These are phyloP conservation scores for Elaeidobius kamerunicus DNA, from an alignment of 2,888 invertebrate species.

Conservation along the genomic window DNA sequence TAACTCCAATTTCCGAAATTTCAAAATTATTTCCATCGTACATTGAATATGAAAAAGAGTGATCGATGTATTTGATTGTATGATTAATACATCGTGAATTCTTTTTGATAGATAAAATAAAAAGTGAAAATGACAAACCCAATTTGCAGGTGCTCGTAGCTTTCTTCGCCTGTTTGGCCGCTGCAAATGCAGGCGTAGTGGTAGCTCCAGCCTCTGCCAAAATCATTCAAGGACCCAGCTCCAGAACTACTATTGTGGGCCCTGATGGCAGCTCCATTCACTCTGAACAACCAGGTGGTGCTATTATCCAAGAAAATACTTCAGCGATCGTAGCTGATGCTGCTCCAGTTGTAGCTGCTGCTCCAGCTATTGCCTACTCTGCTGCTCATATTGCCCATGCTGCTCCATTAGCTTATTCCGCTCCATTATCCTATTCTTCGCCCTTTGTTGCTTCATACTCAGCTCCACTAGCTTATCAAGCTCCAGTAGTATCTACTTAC, in stretches of 20 bases:
- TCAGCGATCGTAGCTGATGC: slow-evolving; percentile 33
- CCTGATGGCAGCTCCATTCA: slow-evolving; percentile 38
- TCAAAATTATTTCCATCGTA: too few species aligned
- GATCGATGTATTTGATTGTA: too few species aligned
- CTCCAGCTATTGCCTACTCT: slow-evolving; percentile 30
- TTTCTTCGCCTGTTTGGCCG: slow-evolving; percentile 38
- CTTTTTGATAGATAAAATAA: too few species aligned
- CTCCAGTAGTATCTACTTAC: slow-evolving; percentile 22
- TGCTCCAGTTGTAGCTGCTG: slow-evolving; percentile 29
- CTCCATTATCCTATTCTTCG: slow-evolving; percentile 18
- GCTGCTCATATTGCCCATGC: slow-evolving; percentile 29
- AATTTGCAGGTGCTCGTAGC: slow-evolving; percentile 34
- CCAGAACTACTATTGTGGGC: slow-evolving; percentile 35
- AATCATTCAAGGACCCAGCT: slow-evolving; percentile 38
- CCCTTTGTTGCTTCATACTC: slow-evolving; percentile 14
- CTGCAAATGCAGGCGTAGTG: slow-evolving; percentile 35
- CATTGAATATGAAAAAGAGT: too few species aligned
- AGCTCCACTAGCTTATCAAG: slow-evolving; percentile 23
- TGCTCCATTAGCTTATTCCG: slow-evolving; percentile 24
- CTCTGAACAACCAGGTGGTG: slow-evolving; percentile 35
- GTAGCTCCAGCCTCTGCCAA: slow-evolving; percentile 23
- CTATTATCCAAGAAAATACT: slow-evolving; percentile 14
- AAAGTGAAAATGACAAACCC: too few species aligned
- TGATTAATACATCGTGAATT: too few species aligned
- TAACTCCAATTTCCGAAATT: too few species aligned